phyloP scores from a whole-genome alignment of 2,797 vertebrate species.

The Perdix hodgsoniae region DNA sequence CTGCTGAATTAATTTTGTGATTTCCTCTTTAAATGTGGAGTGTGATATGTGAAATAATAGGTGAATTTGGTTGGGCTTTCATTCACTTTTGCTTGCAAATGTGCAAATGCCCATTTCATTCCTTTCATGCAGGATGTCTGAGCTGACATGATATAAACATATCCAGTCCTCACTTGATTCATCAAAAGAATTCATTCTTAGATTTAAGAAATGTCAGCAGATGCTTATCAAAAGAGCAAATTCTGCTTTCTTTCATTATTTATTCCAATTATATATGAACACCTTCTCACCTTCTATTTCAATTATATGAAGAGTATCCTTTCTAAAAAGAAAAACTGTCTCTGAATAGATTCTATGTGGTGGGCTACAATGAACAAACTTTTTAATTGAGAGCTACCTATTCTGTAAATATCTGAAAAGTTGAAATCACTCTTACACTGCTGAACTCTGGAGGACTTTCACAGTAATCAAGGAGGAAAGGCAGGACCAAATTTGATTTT shows the following conservation, averaged over 20 bases:
- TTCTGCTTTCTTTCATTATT: not conserved
- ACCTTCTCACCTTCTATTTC: slow-evolving; percentile 16
- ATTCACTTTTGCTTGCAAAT: not conserved
- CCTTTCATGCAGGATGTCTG: not conserved
- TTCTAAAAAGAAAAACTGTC: not conserved
- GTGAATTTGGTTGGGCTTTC: not conserved
- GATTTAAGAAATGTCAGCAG: not conserved
- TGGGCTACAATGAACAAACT: not conserved
- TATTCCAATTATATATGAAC: not conserved
- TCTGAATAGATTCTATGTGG: not conserved
- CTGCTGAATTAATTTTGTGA: not conserved
- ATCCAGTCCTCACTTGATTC: not conserved
- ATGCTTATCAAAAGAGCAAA: not conserved
- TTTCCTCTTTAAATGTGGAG: not conserved
- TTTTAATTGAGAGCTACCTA: slow-evolving; percentile 9
- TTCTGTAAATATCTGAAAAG: slow-evolving; percentile 15
- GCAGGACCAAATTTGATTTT: slow-evolving; percentile 8
- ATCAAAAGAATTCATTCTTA: not conserved
- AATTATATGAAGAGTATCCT: not conserved
- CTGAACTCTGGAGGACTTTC: slow-evolving; percentile 11
- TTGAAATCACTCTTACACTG: not conserved
- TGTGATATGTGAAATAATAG: not conserved
- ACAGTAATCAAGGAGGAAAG: not conserved
- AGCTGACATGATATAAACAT: not conserved
- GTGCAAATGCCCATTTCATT: not conserved